Conservation (phyloP, 2,797 vertebrate species). For the Bucorvus abyssinicus region DNA sequence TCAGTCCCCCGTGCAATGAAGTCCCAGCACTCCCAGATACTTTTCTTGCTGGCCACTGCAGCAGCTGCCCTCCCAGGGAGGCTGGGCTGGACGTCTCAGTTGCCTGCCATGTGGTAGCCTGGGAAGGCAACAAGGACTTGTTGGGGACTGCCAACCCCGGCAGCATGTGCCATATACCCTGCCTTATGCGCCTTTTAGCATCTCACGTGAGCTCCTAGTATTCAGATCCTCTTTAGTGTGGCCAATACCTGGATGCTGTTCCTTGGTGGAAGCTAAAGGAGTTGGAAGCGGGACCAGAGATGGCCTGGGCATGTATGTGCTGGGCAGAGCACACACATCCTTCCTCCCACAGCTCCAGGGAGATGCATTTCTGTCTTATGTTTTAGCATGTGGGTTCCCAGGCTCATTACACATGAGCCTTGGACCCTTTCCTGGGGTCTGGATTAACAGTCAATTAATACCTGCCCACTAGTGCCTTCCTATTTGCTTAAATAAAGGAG, state of each 20-base stretch:
- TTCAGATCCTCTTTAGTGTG: neutral
- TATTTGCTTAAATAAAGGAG: neutral
- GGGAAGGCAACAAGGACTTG: neutral
- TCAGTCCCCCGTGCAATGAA: neutral
- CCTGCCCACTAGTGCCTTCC: neutral
- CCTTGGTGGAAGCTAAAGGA: neutral
- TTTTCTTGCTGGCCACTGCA: neutral
- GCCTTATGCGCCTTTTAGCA: neutral
- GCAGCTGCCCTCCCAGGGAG: neutral
- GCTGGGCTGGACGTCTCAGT: rapidly evolving
- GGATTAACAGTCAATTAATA: neutral
- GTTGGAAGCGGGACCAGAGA: neutral
- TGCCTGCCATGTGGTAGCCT: neutral
- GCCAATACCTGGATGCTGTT: neutral
- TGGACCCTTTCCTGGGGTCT: neutral
- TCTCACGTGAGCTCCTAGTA: neutral
- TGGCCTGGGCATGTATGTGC: neutral
- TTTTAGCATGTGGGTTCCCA: neutral
- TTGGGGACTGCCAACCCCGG: neutral
- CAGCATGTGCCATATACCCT: neutral
- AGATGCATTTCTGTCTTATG: neutral
- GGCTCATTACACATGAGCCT: neutral
- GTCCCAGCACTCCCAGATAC: rapidly evolving
- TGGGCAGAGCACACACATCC: neutral
- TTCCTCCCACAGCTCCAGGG: neutral